A percentile compares a stretch with the other conserved stretches of the same genome.
phyloP scores from a whole-genome alignment of 2,113 vertebrate genomes.

The Psammodynastes pulverulentus region DNA sequence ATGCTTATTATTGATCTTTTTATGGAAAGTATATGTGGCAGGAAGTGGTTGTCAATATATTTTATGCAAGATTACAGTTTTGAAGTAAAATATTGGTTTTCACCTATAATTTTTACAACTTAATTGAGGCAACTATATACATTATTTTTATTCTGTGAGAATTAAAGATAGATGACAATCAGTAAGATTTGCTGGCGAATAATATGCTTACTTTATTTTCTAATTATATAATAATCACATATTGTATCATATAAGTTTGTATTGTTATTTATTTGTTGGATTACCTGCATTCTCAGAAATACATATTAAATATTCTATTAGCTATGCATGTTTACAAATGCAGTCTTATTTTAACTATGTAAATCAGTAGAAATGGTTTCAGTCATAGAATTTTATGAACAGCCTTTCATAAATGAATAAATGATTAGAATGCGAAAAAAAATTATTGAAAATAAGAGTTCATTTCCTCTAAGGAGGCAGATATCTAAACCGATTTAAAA shows the following conservation, averaged over 20 bases:
- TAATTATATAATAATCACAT: background rate
- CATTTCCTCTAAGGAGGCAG: background rate
- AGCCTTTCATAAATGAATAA: background rate
- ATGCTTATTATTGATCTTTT: background rate
- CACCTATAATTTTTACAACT: background rate
- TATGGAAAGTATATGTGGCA: background rate
- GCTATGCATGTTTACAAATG: background rate
- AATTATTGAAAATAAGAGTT: background rate
- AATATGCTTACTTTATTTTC: background rate
- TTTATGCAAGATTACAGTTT: conserved; percentile 5
- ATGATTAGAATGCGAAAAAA: background rate
- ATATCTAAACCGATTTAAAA: background rate
- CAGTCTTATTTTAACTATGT: background rate
- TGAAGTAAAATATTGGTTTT: background rate
- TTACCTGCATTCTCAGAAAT: background rate
- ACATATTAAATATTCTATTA: background rate
- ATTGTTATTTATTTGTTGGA: background rate
- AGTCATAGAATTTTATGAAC: background rate
- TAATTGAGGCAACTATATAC: background rate
- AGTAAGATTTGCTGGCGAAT: background rate
- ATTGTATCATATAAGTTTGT: background rate
- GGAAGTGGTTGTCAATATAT: background rate
- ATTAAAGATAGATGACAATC: background rate
- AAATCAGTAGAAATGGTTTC: background rate
- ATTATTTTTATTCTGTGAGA: background rate